A percentile compares a stretch with the other conserved stretches of the same genome.
Evolutionary conservation across 2,888 invertebrate genomes (phyloP).

Genomic region (Stenolophus ochropezus): DNA sequence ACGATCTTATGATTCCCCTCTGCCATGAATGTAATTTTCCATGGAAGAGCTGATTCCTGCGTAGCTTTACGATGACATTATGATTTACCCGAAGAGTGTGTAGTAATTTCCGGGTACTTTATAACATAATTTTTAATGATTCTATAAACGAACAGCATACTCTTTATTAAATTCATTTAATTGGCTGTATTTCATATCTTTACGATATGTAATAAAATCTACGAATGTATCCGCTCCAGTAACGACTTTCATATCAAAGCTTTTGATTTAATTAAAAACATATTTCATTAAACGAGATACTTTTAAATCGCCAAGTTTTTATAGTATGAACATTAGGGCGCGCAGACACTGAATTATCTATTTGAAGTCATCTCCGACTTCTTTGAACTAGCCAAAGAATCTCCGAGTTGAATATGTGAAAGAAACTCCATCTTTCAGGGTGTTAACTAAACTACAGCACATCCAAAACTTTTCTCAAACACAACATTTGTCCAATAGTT

Average conservation of each 20-base stretch:
- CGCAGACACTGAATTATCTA: background rate
- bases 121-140: constrained; percentile 49
- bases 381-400: background rate
- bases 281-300: constrained; percentile 48
- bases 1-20: background rate
- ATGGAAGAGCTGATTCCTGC: background rate
- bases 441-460: background rate
- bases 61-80: background rate
- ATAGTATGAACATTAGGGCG: constrained; percentile 12
- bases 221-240: constrained; percentile 18
- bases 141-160: constrained; percentile 43
- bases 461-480: background rate
- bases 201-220: constrained; percentile 50
- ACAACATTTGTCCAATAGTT: too few species aligned
- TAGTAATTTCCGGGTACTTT: constrained; percentile 25
- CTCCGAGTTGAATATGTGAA: background rate
- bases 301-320: constrained; percentile 34
- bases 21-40: background rate
- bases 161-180: constrained; percentile 49
- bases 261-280: constrained; percentile 53
- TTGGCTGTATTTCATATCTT: constrained; percentile 53
- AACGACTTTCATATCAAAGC: constrained; percentile 39
- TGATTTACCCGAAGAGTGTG: constrained; percentile 3
- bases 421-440: background rate
- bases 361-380: constrained; percentile 13